Conservation (phyloP, 2,113 vertebrate species). For the Blennius ocellaris region DNA sequence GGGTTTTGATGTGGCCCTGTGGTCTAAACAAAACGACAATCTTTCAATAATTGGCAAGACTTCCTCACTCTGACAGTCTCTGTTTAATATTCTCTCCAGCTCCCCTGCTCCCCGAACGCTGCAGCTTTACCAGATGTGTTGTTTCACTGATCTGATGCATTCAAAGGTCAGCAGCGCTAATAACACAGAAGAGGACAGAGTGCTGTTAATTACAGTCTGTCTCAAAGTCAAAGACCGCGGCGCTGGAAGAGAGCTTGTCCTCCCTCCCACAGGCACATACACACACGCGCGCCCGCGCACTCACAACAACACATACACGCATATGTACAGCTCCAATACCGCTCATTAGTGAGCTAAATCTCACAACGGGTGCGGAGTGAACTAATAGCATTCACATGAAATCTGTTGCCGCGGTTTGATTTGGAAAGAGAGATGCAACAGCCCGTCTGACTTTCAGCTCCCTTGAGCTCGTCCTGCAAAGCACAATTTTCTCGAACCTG, state of each 20-base stretch:
- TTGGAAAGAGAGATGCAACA: constrained; percentile 18
- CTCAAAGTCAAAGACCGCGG: constrained; percentile 50
- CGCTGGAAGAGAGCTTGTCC: constrained; percentile 28
- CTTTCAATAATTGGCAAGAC: background rate
- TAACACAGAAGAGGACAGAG: constrained; percentile 50
- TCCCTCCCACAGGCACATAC: background rate
- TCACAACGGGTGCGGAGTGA: constrained; percentile 17
- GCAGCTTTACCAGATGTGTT: constrained; percentile 54
- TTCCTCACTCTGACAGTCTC: constrained; percentile 4
- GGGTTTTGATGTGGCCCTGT: no score
- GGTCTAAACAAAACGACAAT: background rate
- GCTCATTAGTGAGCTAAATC: constrained; percentile 59
- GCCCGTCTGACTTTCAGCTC: background rate
- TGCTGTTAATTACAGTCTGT: constrained; percentile 57
- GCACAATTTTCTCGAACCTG: no score
- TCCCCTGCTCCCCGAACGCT: constrained; percentile 19
- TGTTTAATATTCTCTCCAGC: constrained; percentile 35
- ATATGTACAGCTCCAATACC: background rate
- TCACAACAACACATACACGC: background rate
- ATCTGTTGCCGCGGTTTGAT: constrained; percentile 27
- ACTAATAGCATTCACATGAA: constrained; percentile 49
- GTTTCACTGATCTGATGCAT: constrained; percentile 53
- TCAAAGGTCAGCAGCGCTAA: constrained; percentile 64
- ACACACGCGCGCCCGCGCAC: background rate
- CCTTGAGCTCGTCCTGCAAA: no score